Evolutionary conservation across 2,888 invertebrate species (phyloP).

Genomic region (Chloroclysta siterata): DNA sequence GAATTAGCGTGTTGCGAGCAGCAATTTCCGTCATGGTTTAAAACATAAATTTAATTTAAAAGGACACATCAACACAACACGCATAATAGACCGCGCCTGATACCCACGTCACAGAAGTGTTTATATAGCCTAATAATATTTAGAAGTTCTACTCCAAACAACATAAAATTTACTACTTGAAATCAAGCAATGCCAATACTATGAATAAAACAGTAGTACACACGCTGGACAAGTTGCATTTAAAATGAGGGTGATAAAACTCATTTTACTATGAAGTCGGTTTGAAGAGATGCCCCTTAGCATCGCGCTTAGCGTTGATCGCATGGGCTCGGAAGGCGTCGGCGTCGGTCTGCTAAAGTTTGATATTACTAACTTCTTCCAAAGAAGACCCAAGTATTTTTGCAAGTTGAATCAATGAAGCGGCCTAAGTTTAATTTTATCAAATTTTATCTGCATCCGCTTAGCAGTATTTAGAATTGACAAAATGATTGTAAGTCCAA

Average conservation of each 20-base stretch:
- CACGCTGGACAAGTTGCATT: background rate
- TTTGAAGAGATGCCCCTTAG: conserved; percentile 29
- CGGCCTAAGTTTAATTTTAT: background rate
- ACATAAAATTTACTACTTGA: background rate
- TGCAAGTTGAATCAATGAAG: no score
- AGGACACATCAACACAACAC: conserved; percentile 31
- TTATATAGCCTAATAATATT: background rate
- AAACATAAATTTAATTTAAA: conserved; percentile 30
- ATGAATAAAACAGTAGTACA: conserved; percentile 1
- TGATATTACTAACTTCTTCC: conserved; percentile 42
- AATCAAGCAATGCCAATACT: background rate
- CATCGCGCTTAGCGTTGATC: background rate
- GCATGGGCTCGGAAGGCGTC: background rate
- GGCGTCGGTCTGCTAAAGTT: conserved; percentile 20
- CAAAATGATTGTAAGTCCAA: background rate
- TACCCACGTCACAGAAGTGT: conserved; percentile 28
- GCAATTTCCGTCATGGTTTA: background rate
- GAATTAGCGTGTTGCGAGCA: background rate
- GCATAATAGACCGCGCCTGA: conserved; percentile 43
- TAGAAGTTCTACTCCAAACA: background rate
- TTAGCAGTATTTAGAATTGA: background rate
- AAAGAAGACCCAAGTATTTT: no score
- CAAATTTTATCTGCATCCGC: background rate
- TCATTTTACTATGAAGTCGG: conserved; percentile 33
- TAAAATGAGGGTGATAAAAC: background rate